These are phyloP conservation scores for Sinocyclocheilus rhinocerous DNA, from an alignment of 2,113 vertebrate species.

Conservation along the genomic window DNA sequence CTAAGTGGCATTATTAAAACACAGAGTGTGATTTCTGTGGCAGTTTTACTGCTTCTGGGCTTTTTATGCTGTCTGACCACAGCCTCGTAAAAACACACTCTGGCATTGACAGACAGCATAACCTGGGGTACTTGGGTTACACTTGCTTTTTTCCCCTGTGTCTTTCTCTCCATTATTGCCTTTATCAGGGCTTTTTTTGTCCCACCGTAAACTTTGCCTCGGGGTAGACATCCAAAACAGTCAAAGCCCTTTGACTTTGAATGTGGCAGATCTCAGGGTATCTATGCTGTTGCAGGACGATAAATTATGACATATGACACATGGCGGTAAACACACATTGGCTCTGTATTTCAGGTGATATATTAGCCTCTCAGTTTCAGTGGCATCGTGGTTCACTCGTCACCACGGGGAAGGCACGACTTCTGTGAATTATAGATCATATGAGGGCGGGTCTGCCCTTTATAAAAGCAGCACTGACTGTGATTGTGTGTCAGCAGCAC, in stretches of 20 bases:
- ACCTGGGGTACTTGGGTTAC: constrained; percentile 75
- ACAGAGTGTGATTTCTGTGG: constrained; percentile 72
- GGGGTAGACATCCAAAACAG: constrained; percentile 27
- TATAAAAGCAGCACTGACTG: constrained; percentile 39
- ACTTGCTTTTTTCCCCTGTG: constrained; percentile 58
- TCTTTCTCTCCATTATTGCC: constrained; percentile 52
- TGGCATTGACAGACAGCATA: constrained; percentile 67
- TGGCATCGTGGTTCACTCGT: constrained; percentile 13
- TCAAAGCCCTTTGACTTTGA: constrained; percentile 26
- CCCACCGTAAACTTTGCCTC: constrained; percentile 52
- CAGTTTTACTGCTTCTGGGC: constrained; percentile 71
- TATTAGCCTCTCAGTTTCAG: constrained; percentile 36
- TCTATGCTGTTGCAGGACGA: constrained; percentile 13
- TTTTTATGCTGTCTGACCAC: constrained; percentile 78
- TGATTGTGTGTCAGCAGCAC: neutral
- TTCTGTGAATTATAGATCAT: constrained; percentile 57
- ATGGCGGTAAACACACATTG: constrained; percentile 22
- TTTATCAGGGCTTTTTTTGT: constrained; percentile 58
- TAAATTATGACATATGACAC: constrained; percentile 32
- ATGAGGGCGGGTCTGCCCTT: constrained; percentile 53
- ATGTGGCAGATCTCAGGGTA: constrained; percentile 27
- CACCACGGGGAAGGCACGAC: constrained; percentile 31
- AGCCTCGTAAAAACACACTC: constrained; percentile 76
- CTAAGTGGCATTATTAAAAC: constrained; percentile 80
- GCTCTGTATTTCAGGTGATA: constrained; percentile 31